Base-by-base conservation (phyloP, 2,888 invertebrate genomes). In the Laspeyria flexula region DNA sequence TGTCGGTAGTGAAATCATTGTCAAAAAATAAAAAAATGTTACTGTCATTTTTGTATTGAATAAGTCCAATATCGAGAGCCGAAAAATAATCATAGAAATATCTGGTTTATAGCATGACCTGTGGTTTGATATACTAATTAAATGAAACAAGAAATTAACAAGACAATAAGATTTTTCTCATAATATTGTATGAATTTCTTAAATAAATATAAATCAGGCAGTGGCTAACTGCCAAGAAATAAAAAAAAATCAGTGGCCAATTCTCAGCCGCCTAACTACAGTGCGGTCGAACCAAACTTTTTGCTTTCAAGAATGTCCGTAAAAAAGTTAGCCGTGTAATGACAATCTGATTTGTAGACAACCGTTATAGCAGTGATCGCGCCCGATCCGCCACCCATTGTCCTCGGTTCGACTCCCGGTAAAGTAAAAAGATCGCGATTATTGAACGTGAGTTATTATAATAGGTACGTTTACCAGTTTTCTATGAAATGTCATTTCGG, bases 271-370 rank as follows among this genome's bases (percentile, higher is more conserved):
- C n/a, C 35, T 5, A 16, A 71, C 73, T 81, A 55, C 40, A 73
- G 57, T 65, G 65, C 71, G 73, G 71, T 75, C 77, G 77, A 76
- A 77, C 77, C 74, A 63, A 71, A 71, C 69, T 82, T 85, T 85
- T 85, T 83, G 77, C 77, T 66, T 65, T 55, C 49, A 76, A 78
- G 80, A 80, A 83, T 77, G 81, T 65, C 67, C 67, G 75, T 77
- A 83, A 78, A 48, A 83, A 84, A 81, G 73, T 68, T 58, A 48
- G 50, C 69, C 82, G 79, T 80, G 83, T 85, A 88, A 87, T 86
- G 81, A 79, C 81, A 71, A 79, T 79, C 79, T 74, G 79, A 78
- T 81, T 75, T 75, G 71, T 72, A 47, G 69, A 64, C 50, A 66
- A 82, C 86, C 87, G 86, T 85, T 86, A 85, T 73, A 63, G 64